Conservation (phyloP, 2,888 invertebrate genomes). For the Himalopsyche kuldschensis region DNA sequence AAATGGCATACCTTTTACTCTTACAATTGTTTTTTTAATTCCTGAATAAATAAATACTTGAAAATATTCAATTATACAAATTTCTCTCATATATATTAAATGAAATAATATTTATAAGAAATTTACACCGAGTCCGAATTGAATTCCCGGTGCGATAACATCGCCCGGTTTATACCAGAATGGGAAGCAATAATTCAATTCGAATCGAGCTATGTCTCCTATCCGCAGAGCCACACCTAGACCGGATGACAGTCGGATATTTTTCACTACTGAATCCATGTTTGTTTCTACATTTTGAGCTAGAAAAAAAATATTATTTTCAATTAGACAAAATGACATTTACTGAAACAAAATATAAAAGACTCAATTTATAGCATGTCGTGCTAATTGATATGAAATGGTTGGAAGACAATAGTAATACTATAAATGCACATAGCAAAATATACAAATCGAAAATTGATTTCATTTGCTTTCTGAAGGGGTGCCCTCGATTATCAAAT, state of each 20-base stretch:
- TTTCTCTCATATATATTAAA: not conserved
- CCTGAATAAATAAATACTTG: too few relatives aligned
- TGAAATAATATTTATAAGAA: slow-evolving; percentile 63
- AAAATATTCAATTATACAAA: not conserved
- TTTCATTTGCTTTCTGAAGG: too few relatives aligned
- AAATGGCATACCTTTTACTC: too few relatives aligned
- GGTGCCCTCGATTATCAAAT: too few relatives aligned
- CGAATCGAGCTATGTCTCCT: slow-evolving; percentile 84
- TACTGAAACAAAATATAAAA: too few relatives aligned
- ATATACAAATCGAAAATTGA: too few relatives aligned
- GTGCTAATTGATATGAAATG: too few relatives aligned
- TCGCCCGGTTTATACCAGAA: slow-evolving; percentile 67
- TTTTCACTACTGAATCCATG: slow-evolving; percentile 52
- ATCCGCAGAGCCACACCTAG: slow-evolving; percentile 82
- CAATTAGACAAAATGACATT: not conserved
- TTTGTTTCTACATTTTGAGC: slow-evolving; percentile 50
- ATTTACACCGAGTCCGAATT: slow-evolving; percentile 82
- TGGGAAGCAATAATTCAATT: slow-evolving; percentile 93
- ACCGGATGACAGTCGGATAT: slow-evolving; percentile 76
- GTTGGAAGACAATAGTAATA: too few relatives aligned
- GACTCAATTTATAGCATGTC: too few relatives aligned
- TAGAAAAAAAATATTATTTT: slow-evolving; percentile 42
- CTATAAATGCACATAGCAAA: too few relatives aligned
- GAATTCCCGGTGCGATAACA: slow-evolving; percentile 68
- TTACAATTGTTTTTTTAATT: too few relatives aligned